Conservation (phyloP, 2,888 invertebrate genomes). For the Charanyca ferruginea region DNA sequence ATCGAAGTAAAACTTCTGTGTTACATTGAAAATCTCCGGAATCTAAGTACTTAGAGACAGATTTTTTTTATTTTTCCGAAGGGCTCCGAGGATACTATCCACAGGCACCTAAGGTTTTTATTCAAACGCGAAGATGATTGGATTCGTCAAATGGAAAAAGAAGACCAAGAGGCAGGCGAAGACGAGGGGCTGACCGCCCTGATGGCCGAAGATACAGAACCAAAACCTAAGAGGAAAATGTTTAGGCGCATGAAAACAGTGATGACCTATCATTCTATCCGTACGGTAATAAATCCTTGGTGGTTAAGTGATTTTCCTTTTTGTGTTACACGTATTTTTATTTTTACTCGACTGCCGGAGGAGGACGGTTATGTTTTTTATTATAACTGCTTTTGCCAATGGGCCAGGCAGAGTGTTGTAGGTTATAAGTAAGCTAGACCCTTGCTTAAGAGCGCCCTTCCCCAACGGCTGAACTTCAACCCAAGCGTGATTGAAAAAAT, state of each 20-base stretch:
- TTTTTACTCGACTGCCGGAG: too few species aligned
- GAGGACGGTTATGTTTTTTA: too few species aligned
- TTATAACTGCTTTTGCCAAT: too few species aligned
- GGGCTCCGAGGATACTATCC: conserved; percentile 89
- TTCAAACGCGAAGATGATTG: conserved; percentile 77
- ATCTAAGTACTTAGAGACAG: conserved; percentile 65
- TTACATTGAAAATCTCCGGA: not conserved
- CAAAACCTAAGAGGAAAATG: conserved; percentile 73
- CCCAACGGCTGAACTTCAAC: too few species aligned
- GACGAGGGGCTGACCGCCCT: conserved; percentile 57
- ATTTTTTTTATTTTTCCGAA: conserved; percentile 46
- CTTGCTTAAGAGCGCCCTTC: too few species aligned
- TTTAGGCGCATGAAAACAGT: conserved; percentile 83
- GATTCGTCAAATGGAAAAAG: conserved; percentile 72
- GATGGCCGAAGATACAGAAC: conserved; percentile 61
- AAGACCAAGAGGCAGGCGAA: conserved; percentile 65
- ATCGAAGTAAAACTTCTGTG: not conserved
- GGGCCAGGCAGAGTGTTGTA: too few species aligned
- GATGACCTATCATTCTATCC: conserved; percentile 86
- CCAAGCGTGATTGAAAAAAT: too few species aligned
- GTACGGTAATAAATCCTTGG: conserved; percentile 72
- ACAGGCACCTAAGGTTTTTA: conserved; percentile 83
- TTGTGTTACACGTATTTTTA: too few species aligned
- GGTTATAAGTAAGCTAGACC: too few species aligned
- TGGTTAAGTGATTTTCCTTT: too few species aligned